Evolutionary conservation across 2,888 invertebrate genomes (phyloP), one percentile per base, ranked within the genome.

Genomic region (Abscondita cerata): DNA sequence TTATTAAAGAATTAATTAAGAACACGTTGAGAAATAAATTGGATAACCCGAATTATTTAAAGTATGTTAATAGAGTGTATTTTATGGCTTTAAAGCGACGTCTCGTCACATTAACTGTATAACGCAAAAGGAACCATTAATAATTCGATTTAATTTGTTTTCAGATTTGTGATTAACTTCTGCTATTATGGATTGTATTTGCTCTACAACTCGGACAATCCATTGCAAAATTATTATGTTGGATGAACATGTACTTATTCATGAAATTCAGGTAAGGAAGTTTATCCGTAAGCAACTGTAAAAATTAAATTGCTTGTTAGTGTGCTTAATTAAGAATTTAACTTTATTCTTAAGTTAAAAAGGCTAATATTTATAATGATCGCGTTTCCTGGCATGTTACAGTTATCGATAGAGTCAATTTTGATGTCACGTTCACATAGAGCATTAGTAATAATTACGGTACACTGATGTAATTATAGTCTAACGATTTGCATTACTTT

Each of bases 191-290:
- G 78, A 80, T 69, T 81, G 80, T 73, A 79, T 80, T 70, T 81
- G 80, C 70, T 71, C 78, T 34, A 78, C 77, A 69, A 71, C 76
- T 38, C 73, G 74, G 50, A 73, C 76, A 25, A 75, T 81, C 64
- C 79, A 79, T 61, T 92, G 91, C 83, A 93, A 95, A 81, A 91
- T 95, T 73, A 89, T 95, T 75, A 86, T 95, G 70, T 87, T 95
- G 73, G 95, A 95, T 80, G 94, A 95, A 78, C 89, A 94, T 75
- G 95, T 95, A 79, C 87, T 95, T 66, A 85, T 94, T 69, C 93
- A 95, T 78, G 95, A 95, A 81, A 88, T 94, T 76, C 90, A 92
- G 89, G 95, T 93, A 81, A 85, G 85, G 78, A 53, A 55, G 63
- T 48, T 48, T 54, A 33, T 51, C n/a, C 12, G 8, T 15, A 13